Base-by-base conservation (phyloP, 2,888 invertebrate species). In the Agrotis puta region DNA sequence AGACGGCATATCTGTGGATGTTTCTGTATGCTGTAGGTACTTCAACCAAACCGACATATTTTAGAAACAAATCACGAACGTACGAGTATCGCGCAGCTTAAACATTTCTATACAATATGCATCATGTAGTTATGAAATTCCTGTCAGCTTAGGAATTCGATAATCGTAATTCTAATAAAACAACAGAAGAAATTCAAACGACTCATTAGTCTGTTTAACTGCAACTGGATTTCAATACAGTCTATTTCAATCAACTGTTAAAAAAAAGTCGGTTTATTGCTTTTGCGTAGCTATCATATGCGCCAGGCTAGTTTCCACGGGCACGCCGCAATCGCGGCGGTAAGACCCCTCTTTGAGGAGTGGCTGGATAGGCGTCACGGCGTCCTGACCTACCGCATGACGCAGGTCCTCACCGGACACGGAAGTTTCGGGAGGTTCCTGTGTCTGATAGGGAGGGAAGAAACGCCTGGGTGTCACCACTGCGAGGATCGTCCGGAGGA, bases 91-190 rank as follows among this genome's bases (percentile, higher is more conserved):
- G 59, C 45, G 45, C 22, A 45, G 45, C 27, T 58, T 54, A 33
- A 71, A 71, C n/a, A 71, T 71, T 54, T 47, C 20, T 24, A 61
- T 72, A 47, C 33, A 61, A 54, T 72, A 45, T 7, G 11, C 18
- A 39, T 24, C 11, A 22, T 45, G 20, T n/a, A 27, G 27, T 22
- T 51, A 45, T 50, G 20, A 11, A 43, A 27, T 70, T 14, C 50
- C 43, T 50, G 45, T 45, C 39, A 16, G 45, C 45, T 53, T 39
- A n/a, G 33, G n/a, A 59, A 71, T 59, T 33, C 16, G 16, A 70
- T 33, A 16, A 14, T 70, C 9, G 13, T 16, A 18, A 59, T 51
- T 51, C 43, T 50, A n/a, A 33, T 2, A 16, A 18, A 70, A n/a
- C n/a, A 48, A 39, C n/a, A 39, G 20, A 56, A 43, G 24, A 14